Conservation (phyloP, 1,140 invertebrate genomes). For the Drosophila burlai region DNA sequence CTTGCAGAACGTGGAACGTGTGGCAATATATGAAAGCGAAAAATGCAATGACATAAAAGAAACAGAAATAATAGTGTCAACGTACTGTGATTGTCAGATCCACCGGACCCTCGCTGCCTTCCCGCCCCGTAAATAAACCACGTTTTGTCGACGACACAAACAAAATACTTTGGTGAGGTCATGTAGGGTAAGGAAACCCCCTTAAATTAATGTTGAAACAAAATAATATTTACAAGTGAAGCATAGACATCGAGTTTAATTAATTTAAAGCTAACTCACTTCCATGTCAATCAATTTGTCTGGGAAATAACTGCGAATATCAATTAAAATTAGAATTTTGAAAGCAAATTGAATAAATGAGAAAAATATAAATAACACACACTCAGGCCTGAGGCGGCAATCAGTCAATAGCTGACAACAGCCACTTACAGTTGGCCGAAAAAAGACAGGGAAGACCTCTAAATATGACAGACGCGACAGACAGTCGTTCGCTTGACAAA, state of each 20-base stretch:
- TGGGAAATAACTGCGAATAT: conserved; percentile 20
- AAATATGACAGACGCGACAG: conserved; percentile 44
- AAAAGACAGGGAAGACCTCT: conserved; percentile 15
- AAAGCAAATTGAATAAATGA: conserved; percentile 57
- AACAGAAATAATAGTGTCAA: conserved; percentile 39
- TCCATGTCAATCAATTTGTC: background rate
- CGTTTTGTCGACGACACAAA: background rate
- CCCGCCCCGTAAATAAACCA: background rate
- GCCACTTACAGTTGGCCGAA: conserved; percentile 50
- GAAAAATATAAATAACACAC: conserved; percentile 36
- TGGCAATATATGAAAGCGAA: conserved; percentile 7
- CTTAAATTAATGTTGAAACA: background rate
- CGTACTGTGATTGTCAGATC: conserved; percentile 16
- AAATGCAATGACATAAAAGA: conserved; percentile 30
- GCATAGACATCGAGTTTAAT: background rate
- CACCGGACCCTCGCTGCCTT: background rate
- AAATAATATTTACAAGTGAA: background rate
- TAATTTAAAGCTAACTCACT: background rate
- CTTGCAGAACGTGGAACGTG: conserved; percentile 24
- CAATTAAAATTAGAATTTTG: conserved; percentile 27
- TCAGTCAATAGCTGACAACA: conserved; percentile 65
- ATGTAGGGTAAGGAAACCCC: background rate
- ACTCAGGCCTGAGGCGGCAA: conserved; percentile 49
- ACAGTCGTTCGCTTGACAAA: conserved; percentile 12
- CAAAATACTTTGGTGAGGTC: background rate